Percentiles rank a stretch among this genome's conserved stretches.
phyloP scores from a whole-genome alignment of 2,797 vertebrate genomes.

The Pteropus rufus region DNA sequence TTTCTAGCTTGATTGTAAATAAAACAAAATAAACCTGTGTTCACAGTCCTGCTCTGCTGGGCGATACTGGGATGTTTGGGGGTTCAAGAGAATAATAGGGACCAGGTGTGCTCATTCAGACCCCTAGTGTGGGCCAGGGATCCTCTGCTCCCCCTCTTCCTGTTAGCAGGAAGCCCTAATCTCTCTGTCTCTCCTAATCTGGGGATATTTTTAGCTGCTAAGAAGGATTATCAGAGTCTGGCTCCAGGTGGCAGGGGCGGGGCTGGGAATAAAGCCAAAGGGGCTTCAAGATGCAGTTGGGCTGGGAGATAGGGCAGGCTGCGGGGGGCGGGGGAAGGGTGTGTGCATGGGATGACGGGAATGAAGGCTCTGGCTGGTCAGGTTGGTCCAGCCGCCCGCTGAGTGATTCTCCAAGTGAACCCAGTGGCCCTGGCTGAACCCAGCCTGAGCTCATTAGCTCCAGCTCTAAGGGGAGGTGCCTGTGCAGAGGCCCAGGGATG shows the following conservation, averaged over 20 bases:
- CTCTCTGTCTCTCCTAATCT: background rate
- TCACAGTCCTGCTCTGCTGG: background rate
- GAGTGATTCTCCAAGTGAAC: background rate
- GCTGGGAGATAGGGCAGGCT: background rate
- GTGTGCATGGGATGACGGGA: background rate
- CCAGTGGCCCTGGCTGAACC: background rate
- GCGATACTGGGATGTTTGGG: background rate
- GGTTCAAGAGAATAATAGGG: accelerated
- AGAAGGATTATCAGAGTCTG: slow-evolving; percentile 58
- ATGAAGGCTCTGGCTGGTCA: background rate
- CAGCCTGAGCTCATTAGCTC: background rate
- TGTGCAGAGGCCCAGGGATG: background rate
- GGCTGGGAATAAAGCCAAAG: slow-evolving; percentile 26
- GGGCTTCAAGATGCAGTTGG: background rate
- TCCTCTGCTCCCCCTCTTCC: background rate
- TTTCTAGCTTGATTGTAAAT: background rate
- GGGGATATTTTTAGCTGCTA: slow-evolving; percentile 60
- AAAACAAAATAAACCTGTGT: background rate
- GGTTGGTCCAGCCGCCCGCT: background rate
- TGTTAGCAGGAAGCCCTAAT: background rate
- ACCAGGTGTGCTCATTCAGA: background rate
- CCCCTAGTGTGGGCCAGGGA: accelerated
- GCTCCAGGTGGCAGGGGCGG: slow-evolving; percentile 47
- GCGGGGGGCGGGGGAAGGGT: background rate
- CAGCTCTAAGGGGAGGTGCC: background rate